Conservation (phyloP, 1,140 invertebrate genomes). For the Procambarus clarkii region DNA sequence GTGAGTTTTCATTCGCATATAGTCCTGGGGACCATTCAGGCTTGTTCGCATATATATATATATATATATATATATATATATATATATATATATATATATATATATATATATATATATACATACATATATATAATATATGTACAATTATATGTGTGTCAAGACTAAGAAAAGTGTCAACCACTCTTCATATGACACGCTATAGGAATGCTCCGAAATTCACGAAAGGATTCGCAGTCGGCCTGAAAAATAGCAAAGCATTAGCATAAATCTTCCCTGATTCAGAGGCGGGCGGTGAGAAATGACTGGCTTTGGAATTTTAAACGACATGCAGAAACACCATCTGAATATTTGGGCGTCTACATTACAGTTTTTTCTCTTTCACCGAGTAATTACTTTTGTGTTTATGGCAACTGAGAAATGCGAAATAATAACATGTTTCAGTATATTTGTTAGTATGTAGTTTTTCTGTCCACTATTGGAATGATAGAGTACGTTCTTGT, state of each 20-base stretch:
- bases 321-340: background rate
- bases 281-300: background rate
- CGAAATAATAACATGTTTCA: too few relatives aligned
- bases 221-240: background rate
- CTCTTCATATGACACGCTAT: background rate
- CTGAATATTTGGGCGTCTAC: background rate
- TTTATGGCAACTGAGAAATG: background rate
- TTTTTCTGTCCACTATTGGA: too few relatives aligned
- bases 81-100: too few relatives aligned
- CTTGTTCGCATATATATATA: too few relatives aligned
- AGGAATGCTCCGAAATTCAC: background rate
- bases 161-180: background rate
- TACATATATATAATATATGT: too few relatives aligned
- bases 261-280: background rate
- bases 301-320: background rate
- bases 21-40: too few relatives aligned
- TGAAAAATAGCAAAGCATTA: background rate
- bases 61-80: too few relatives aligned
- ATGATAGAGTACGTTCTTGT: too few relatives aligned
- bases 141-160: background rate
- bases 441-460: too few relatives aligned
- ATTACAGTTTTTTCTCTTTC: background rate
- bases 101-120: too few relatives aligned
- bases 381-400: background rate
- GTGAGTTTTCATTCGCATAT: too few relatives aligned